phyloP scores from a whole-genome alignment of 1,140 invertebrate species.

The Euglossa dilemma region DNA sequence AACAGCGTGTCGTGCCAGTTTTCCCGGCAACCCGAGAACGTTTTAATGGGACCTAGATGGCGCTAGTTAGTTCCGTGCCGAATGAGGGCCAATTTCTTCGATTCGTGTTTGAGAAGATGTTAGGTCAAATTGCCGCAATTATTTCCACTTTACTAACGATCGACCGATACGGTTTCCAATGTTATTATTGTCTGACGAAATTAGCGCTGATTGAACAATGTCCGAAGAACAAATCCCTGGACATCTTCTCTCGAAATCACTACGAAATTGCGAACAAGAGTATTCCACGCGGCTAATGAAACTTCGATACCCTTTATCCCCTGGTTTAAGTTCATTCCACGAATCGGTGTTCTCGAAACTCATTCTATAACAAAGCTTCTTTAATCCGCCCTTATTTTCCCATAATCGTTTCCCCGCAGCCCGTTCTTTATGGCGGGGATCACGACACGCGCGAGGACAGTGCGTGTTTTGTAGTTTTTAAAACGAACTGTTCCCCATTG shows the following conservation, averaged over 20 bases:
- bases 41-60: background rate
- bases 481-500: background rate
- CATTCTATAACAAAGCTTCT: background rate
- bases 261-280: too few relatives aligned
- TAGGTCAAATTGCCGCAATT: too few relatives aligned
- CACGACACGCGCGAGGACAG: conserved; percentile 13
- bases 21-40: background rate
- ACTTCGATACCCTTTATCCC: background rate
- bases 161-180: too few relatives aligned
- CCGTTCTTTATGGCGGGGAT: conserved; percentile 48
- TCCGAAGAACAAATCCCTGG: too few relatives aligned
- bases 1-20: background rate
- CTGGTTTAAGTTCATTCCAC: background rate
- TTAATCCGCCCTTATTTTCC: conserved; percentile 56
- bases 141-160: too few relatives aligned
- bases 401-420: conserved; percentile 33
- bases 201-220: too few relatives aligned
- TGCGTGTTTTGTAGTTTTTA: conserved; percentile 31
- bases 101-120: too few relatives aligned
- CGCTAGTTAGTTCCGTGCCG: background rate
- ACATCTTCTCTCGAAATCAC: too few relatives aligned
- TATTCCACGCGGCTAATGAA: background rate
- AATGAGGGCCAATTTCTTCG: too few relatives aligned
- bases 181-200: too few relatives aligned
- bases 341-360: background rate